A percentile compares a stretch with the other conserved stretches of the same genome.
Evolutionary conservation across 2,113 vertebrate genomes (phyloP).

Genomic region (Morone chrysops): DNA sequence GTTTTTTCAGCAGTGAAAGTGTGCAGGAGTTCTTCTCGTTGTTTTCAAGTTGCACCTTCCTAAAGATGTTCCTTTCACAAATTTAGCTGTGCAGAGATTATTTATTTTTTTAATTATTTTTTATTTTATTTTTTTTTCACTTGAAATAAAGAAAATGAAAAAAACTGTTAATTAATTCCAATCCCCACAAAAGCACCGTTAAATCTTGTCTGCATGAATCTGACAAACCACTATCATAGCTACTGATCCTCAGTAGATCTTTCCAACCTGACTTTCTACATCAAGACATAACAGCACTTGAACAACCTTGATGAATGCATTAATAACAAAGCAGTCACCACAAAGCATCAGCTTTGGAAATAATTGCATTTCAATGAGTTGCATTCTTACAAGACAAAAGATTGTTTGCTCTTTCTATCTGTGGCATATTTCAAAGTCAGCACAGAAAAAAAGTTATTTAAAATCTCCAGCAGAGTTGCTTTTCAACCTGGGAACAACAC

Average conservation of each 20-base stretch:
- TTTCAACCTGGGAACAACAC: constrained; percentile 21
- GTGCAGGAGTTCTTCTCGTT: too few species aligned
- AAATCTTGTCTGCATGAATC: constrained; percentile 11
- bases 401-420: not conserved
- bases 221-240: constrained; percentile 24
- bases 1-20: too few species aligned
- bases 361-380: constrained; percentile 10
- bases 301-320: constrained; percentile 2
- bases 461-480: constrained; percentile 49
- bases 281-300: not conserved
- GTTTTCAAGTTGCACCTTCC: too few species aligned
- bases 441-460: constrained; percentile 33
- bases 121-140: too few species aligned
- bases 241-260: not conserved
- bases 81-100: too few species aligned
- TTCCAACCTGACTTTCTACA: not conserved
- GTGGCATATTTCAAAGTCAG: constrained; percentile 6
- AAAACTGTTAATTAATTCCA: constrained; percentile 30
- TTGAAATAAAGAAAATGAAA: not conserved
- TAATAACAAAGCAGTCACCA: not conserved
- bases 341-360: constrained; percentile 1
- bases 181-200: not conserved
- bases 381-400: not conserved
- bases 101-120: too few species aligned
- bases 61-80: too few species aligned